Conservation (phyloP, 2,113 vertebrate genomes). For the Hyperoodon ampullatus region DNA sequence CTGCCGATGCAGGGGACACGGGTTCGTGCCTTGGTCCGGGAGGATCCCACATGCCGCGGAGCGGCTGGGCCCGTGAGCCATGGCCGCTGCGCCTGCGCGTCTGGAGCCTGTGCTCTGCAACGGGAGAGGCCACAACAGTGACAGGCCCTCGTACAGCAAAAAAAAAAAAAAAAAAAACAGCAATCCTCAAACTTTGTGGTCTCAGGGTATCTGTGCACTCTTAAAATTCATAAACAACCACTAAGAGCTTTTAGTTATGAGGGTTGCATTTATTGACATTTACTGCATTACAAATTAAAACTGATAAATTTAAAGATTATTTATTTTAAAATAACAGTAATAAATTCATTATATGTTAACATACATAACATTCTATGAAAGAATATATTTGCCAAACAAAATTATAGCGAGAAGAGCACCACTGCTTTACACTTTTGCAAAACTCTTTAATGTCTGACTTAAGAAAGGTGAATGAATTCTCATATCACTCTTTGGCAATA, state of each 20-base stretch:
- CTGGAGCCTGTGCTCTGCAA: too few relatives aligned
- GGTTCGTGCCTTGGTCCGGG: too few relatives aligned
- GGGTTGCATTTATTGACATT: not conserved
- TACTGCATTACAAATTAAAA: conserved; percentile 39
- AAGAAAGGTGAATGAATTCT: conserved; percentile 27
- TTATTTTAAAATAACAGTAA: conserved; percentile 28
- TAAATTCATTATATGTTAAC: not conserved
- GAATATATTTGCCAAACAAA: conserved; percentile 40
- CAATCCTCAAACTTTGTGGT: not conserved
- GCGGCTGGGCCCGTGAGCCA: too few relatives aligned
- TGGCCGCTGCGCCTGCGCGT: too few relatives aligned
- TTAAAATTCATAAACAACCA: not conserved
- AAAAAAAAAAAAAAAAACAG: too few relatives aligned
- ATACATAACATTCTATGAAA: conserved; percentile 43
- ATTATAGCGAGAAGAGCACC: not conserved
- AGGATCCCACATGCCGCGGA: too few relatives aligned
- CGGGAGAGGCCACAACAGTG: too few relatives aligned
- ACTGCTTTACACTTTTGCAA: not conserved
- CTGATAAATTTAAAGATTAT: not conserved
- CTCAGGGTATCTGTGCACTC: not conserved
- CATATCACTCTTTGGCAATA: not conserved
- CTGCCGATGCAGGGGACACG: too few relatives aligned
- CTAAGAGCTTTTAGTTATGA: not conserved
- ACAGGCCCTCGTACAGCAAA: too few relatives aligned
- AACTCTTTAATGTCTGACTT: not conserved